These are phyloP conservation scores for Drosophila leontia DNA, from an alignment of 1,140 invertebrate species.

Conservation along the genomic window DNA sequence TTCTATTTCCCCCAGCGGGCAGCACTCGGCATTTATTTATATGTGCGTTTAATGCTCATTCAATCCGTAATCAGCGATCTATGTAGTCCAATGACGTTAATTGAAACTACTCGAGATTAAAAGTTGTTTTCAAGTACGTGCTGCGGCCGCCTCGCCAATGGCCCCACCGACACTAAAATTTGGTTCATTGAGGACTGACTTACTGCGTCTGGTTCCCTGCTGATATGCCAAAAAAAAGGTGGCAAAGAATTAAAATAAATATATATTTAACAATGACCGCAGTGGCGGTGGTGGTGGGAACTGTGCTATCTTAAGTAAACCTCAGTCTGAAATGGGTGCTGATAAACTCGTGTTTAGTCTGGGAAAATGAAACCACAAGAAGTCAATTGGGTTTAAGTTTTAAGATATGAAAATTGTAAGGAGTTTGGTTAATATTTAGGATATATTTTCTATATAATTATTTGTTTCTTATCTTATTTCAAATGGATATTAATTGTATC, in stretches of 20 bases:
- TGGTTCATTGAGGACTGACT: slow-evolving; percentile 37
- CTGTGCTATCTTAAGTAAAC: slow-evolving; percentile 26
- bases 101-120: slow-evolving; percentile 83
- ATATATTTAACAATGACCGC: neutral
- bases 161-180: slow-evolving; percentile 36
- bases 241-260: slow-evolving; percentile 1
- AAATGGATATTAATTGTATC: no score
- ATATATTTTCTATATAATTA: neutral
- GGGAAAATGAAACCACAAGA: slow-evolving; percentile 1
- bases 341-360: slow-evolving; percentile 12
- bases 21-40: slow-evolving; percentile 15
- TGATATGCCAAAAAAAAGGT: slow-evolving; percentile 24
- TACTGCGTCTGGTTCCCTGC: slow-evolving; percentile 17
- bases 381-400: neutral
- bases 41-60: slow-evolving; percentile 65
- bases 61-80: slow-evolving; percentile 73
- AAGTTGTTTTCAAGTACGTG: slow-evolving; percentile 74
- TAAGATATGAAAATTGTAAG: neutral
- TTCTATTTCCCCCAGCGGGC: slow-evolving; percentile 24
- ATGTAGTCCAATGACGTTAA: slow-evolving; percentile 84
- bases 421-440: neutral
- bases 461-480: no score
- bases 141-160: slow-evolving; percentile 38
- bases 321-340: slow-evolving; percentile 7
- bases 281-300: slow-evolving; percentile 23